Evolutionary conservation across 1,140 invertebrate species (phyloP).

Genomic region (Bemisia tabaci): DNA sequence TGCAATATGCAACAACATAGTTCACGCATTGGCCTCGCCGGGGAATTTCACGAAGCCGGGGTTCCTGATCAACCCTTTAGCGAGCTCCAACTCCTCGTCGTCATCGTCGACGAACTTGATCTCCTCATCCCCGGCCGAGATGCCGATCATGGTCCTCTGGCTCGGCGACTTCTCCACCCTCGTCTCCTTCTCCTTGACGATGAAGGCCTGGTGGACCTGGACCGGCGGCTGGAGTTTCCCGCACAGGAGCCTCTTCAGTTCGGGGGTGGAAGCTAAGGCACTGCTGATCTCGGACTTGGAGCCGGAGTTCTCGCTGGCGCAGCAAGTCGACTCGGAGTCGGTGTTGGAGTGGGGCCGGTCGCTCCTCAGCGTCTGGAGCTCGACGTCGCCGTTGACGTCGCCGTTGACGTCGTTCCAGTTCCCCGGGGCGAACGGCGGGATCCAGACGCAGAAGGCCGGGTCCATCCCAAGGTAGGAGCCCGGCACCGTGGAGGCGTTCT

Average conservation of each 20-base stretch:
- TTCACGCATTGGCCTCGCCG: too few species aligned
- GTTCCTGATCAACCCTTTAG: background rate
- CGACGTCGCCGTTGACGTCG: background rate
- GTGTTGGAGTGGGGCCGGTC: slow-evolving; percentile 19
- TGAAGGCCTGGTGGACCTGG: slow-evolving; percentile 22
- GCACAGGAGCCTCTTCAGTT: slow-evolving; percentile 15
- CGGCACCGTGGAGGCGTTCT: slow-evolving; percentile 58
- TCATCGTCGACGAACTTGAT: slow-evolving; percentile 38
- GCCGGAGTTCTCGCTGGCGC: slow-evolving; percentile 16
- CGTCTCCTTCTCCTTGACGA: slow-evolving; percentile 27
- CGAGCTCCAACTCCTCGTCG: slow-evolving; percentile 26
- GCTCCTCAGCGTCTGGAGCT: slow-evolving; percentile 10
- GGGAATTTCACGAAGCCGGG: background rate
- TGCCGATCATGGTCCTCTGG: slow-evolving; percentile 29
- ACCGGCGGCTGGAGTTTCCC: slow-evolving; percentile 22
- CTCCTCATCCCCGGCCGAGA: slow-evolving; percentile 31
- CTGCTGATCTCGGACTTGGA: slow-evolving; percentile 8
- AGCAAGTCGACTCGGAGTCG: slow-evolving; percentile 26
- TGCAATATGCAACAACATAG: too few species aligned
- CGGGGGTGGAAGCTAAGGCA: slow-evolving; percentile 21
- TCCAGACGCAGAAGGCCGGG: slow-evolving; percentile 72
- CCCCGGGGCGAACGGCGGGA: slow-evolving; percentile 49
- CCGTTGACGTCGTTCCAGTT: slow-evolving; percentile 13
- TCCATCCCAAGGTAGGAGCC: slow-evolving; percentile 74
- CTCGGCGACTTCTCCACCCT: slow-evolving; percentile 27